Evolutionary conservation across 2,113 vertebrate genomes (phyloP).

Genomic region (Myiopsitta monachus): DNA sequence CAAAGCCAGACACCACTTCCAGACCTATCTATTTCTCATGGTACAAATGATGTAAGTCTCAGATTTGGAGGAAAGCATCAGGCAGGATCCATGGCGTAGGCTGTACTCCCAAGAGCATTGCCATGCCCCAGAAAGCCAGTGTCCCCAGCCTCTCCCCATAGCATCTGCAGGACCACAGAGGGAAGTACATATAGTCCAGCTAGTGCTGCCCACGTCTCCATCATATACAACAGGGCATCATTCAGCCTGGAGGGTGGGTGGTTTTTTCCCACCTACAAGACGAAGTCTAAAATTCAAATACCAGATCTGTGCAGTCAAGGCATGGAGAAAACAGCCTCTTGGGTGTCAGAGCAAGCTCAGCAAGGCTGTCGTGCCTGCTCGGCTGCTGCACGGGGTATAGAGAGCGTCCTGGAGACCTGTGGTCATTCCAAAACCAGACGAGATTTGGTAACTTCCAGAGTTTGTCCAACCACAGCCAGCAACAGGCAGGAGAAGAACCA

Average conservation of each 20-base stretch:
- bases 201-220: background rate
- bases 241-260: background rate
- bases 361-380: background rate
- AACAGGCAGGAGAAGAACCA: background rate
- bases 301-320: background rate
- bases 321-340: background rate
- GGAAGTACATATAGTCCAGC: fast-evolving
- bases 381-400: background rate
- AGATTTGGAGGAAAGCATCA: background rate
- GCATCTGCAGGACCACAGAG: background rate
- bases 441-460: background rate
- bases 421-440: background rate
- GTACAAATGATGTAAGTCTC: fast-evolving
- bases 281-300: background rate
- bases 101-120: background rate
- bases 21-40: background rate
- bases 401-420: background rate
- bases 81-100: background rate
- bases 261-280: background rate
- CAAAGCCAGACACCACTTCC: background rate
- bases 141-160: background rate
- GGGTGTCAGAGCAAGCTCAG: background rate
- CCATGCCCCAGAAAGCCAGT: background rate
- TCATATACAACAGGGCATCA: background rate
- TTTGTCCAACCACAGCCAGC: background rate